A percentile compares a stretch with the other conserved stretches of the same genome.
Conservation (phyloP, 1,140 invertebrate species). For the Nephotettix cincticeps region DNA sequence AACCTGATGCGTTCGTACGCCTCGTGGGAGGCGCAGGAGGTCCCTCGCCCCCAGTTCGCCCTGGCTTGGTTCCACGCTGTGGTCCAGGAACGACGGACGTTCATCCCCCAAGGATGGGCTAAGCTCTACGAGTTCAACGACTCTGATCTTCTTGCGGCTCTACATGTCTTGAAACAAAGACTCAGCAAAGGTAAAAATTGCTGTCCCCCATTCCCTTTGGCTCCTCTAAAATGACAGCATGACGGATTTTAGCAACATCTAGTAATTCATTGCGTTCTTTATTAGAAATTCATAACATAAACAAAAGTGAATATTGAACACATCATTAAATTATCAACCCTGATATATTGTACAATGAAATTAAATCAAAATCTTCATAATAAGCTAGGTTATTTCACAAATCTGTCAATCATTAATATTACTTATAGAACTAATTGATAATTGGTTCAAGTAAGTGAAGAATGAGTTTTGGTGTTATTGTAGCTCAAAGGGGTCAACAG, state of each 20-base stretch:
- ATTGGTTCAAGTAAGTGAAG: no score
- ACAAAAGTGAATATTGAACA: no score
- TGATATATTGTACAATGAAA: no score
- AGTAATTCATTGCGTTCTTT: no score
- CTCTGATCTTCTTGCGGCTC: constrained; percentile 76
- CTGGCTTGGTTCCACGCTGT: constrained; percentile 84
- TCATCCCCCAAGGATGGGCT: constrained; percentile 84
- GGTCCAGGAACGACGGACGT: constrained; percentile 83
- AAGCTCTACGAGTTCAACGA: constrained; percentile 90
- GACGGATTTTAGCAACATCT: no score
- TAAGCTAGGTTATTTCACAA: neutral
- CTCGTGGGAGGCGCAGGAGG: constrained; percentile 54
- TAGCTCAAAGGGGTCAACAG: no score
- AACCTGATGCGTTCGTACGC: constrained; percentile 62
- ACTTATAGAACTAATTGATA: neutral
- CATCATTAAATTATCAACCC: no score
- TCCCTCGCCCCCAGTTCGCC: constrained; percentile 61
- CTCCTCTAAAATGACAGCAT: no score
- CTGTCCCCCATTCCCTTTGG: no score
- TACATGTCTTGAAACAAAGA: constrained; percentile 67
- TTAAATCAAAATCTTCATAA: neutral
- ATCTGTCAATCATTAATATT: neutral
- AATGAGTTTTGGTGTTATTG: no score
- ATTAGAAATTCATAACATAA: no score
- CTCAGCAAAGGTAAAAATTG: constrained; percentile 45